phyloP scores from a whole-genome alignment of 2,797 vertebrate species.

The Chrosomus eos region DNA sequence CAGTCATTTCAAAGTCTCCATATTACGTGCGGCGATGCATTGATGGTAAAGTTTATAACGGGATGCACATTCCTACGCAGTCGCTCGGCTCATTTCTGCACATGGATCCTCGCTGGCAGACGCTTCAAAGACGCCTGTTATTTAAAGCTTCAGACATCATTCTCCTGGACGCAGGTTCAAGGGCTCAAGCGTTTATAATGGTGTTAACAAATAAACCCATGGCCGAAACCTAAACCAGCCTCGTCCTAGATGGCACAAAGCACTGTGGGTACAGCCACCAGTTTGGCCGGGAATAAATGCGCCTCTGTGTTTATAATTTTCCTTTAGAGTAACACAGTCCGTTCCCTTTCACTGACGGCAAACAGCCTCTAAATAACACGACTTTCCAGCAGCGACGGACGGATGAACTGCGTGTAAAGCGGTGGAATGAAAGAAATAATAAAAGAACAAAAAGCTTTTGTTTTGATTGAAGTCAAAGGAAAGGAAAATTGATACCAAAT shows the following conservation, averaged over 20 bases:
- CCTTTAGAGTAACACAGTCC: slow-evolving; percentile 14
- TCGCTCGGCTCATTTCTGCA: background rate
- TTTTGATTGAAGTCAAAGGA: background rate
- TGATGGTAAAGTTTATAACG: background rate
- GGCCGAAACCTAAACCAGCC: slow-evolving; percentile 3
- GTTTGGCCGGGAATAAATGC: slow-evolving; percentile 40
- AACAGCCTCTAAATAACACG: slow-evolving; percentile 25
- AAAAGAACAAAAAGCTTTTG: slow-evolving; percentile 25
- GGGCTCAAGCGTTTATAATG: slow-evolving; percentile 12
- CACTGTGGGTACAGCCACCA: slow-evolving; percentile 24
- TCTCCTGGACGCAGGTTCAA: slow-evolving; percentile 41
- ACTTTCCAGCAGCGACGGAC: slow-evolving; percentile 18
- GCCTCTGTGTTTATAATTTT: slow-evolving; percentile 41
- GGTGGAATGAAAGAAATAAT: background rate
- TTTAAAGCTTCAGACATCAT: slow-evolving; percentile 40
- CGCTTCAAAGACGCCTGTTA: slow-evolving; percentile 25
- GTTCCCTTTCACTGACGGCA: slow-evolving; percentile 39
- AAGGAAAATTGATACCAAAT: slow-evolving; percentile 23
- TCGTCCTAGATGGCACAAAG: slow-evolving; percentile 38
- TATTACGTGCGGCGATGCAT: background rate
- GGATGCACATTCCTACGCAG: background rate
- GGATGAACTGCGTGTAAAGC: slow-evolving; percentile 27
- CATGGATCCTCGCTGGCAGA: background rate
- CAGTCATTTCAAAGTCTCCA: slow-evolving; percentile 5
- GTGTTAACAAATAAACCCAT: slow-evolving; percentile 44